Conservation (phyloP, 2,113 vertebrate species). For the Myodes glareolus region DNA sequence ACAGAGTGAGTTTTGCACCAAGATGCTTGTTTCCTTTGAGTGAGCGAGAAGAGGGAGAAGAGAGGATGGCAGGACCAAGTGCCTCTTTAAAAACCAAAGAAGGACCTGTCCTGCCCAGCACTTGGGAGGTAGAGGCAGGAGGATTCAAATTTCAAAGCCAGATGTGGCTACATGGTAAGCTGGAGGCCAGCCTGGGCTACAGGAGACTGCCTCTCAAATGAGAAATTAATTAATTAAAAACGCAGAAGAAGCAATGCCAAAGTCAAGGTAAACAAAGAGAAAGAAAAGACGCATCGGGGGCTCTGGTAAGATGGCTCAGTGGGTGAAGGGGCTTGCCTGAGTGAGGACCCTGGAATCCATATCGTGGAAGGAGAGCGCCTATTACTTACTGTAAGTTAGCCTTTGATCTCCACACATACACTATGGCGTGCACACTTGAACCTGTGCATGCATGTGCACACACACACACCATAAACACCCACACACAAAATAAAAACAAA, state of each 20-base stretch:
- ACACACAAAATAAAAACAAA: neutral
- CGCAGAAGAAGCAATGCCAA: neutral
- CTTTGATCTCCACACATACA: neutral
- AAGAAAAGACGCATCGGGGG: neutral
- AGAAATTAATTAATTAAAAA: neutral
- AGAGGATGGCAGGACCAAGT: neutral
- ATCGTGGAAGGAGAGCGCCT: neutral
- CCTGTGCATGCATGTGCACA: too few relatives aligned
- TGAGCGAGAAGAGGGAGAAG: neutral
- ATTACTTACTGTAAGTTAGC: neutral
- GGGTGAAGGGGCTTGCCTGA: neutral
- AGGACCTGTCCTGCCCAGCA: neutral
- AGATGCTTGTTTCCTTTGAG: conserved; percentile 1
- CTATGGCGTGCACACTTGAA: neutral
- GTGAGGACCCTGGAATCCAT: neutral
- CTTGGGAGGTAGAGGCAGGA: too few relatives aligned
- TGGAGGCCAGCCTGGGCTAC: neutral
- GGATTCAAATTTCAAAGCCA: neutral
- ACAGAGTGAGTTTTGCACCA: neutral
- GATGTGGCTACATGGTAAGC: neutral
- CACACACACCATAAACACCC: neutral
- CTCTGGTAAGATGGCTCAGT: neutral
- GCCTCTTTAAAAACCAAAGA: conserved; percentile 21
- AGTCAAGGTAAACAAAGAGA: neutral
- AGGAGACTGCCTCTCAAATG: neutral